phyloP scores from a whole-genome alignment of 2,888 invertebrate species.

The Hypolimnas misippus region DNA sequence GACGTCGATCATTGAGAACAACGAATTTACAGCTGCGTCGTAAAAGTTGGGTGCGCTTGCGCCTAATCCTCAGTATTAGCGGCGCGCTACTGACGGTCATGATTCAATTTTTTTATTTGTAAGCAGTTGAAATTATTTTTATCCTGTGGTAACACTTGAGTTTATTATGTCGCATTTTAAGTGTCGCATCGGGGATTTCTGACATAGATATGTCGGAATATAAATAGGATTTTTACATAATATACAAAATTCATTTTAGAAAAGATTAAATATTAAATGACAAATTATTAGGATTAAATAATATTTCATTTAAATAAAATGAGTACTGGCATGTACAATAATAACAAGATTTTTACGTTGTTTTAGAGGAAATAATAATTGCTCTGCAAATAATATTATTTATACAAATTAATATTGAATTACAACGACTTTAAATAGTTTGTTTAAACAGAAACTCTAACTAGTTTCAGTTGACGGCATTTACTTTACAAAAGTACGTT shows the following conservation, averaged over 20 bases:
- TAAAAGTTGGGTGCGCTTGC: constrained; percentile 75
- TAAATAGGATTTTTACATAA: constrained; percentile 12
- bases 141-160: constrained; percentile 40
- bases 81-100: constrained; percentile 61
- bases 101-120: constrained; percentile 61
- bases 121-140: constrained; percentile 39
- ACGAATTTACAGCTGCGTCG: constrained; percentile 71
- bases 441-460: no score
- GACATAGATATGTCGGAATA: constrained; percentile 16
- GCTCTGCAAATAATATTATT: no score
- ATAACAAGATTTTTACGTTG: background rate
- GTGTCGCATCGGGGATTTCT: constrained; percentile 25
- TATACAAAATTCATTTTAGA: background rate
- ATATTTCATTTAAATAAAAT: background rate
- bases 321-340: background rate
- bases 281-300: background rate
- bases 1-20: constrained; percentile 65
- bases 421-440: no score
- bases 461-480: no score
- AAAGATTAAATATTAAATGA: background rate
- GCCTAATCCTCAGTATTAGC: constrained; percentile 68
- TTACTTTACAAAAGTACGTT: no score
- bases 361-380: background rate
- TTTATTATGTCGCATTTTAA: constrained; percentile 30
- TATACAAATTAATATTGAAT: no score